Percentiles rank a stretch among this genome's conserved stretches.
These are phyloP conservation scores for Pristionchus mayeri DNA, from an alignment of 2,888 invertebrate species.

Conservation along the genomic window DNA sequence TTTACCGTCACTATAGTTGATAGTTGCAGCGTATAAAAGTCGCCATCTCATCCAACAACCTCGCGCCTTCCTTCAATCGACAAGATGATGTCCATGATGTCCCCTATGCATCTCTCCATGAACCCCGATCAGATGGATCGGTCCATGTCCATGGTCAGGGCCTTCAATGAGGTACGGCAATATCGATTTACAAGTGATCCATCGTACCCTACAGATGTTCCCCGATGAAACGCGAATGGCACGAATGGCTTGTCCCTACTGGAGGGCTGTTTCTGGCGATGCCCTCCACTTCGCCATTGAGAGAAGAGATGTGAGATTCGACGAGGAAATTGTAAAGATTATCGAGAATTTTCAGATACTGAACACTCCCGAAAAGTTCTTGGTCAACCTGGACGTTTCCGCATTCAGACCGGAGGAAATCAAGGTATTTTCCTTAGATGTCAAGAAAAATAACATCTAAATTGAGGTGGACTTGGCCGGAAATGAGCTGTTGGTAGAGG, in stretches of 20 bases:
- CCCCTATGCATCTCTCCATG: background rate
- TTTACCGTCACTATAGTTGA: too few species aligned
- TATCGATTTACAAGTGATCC: background rate
- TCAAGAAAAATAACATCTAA: too few species aligned
- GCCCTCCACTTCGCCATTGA: background rate
- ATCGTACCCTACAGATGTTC: background rate
- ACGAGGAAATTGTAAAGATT: background rate
- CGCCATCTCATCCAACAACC: too few species aligned
- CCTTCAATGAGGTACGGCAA: constrained; percentile 16
- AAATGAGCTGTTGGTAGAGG: constrained; percentile 7
- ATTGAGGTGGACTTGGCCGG: background rate
- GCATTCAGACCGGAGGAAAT: constrained; percentile 16
- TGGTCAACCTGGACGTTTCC: background rate
- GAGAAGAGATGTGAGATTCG: background rate
- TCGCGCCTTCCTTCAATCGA: background rate
- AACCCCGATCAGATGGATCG: background rate
- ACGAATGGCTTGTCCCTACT: background rate
- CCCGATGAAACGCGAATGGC: background rate
- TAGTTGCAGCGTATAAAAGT: too few species aligned
- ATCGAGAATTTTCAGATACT: background rate
- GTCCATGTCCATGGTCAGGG: background rate
- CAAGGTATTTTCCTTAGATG: background rate
- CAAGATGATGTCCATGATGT: background rate
- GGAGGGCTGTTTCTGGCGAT: background rate
- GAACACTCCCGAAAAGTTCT: background rate